Base-by-base conservation (phyloP, 2,888 invertebrate species). In the Callinectes sapidus region DNA sequence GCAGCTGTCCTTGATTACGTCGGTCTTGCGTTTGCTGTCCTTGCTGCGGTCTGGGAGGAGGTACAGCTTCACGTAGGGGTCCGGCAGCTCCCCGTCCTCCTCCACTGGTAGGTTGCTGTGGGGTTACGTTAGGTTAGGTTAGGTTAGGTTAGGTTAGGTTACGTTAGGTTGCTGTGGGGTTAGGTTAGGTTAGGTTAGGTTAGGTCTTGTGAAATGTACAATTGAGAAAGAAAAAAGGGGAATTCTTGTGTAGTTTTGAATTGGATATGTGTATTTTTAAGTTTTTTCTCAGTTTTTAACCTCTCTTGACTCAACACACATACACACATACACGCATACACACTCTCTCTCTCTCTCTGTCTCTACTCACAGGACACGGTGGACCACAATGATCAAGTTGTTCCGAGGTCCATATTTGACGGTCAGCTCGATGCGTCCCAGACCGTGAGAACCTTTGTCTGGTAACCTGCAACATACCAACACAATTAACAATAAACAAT, bases 1-100 rank as follows among this genome's bases (percentile, higher is more conserved):
- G 95, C 98, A 98, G 95, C 97, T 98, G 96, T 99, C 98, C 95
- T 98, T 98, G 94, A 98, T 96, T 95, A 98, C 97, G 95, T 96
- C 97, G 23, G 98, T 98, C 96, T 98, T 98, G 87, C 98, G 97
- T 96, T 98, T 98, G 0, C 98, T 97, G 95, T 98, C 98, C 96
- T 98, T 98, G 88, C 97, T 97, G 92, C 98, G 97, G 92, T 98
- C 98, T 0, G 98, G 98, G 94, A 98, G 96, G 94, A 98, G 96
- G 95, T 98, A 98, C 54, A 98, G 95, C 95, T 98, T 98, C 0
- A 98, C 98, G 95, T 98, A 98, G 0, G 98, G 98, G 96, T 98
- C 98, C 1, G 98, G 98, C 95, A 98, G 97, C 95, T 97, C 98
- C 94, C 97, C 96, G 0, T 97, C 97, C 95, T 98, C 98, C 95